Base-by-base conservation (phyloP, 1,140 invertebrate species). In the Nephotettix cincticeps region DNA sequence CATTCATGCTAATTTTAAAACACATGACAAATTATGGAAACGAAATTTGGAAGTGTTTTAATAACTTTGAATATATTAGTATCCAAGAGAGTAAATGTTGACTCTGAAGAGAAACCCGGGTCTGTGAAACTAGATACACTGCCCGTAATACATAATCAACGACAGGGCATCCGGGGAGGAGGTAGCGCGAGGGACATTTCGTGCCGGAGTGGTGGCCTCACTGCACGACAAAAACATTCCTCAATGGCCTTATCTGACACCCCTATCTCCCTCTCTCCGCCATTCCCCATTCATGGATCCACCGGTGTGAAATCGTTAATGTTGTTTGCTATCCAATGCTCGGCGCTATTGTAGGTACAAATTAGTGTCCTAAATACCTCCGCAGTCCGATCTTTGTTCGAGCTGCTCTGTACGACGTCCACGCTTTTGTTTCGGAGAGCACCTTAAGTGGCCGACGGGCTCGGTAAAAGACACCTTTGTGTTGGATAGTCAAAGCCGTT, bases 171-270 rank as follows among this genome's bases (percentile, higher is more conserved):
- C 36, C 6, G n/a, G n/a, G n/a, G n/a, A n/a, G n/a, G n/a, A n/a
- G 17, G 36, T 6, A 6, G 6, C 36, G 36, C 6, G 47, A 51
- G 47, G 47, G 47, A 51, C 47, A 51, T 51, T 51, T 51, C 47
- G 47, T 51, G 56, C 56, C 56, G 56, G 56, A 27, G 56, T 6
- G 23, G 56, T 61, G 56, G 56, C 56, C 56, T 3, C 47, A 51
- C 47, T 51, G 47, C 56, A 61, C 56, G 56, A 61, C 56, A 61
- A 61, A 61, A 61, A 61, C 56, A 61, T 61, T 61, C 56, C 56
- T 61, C 56, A 61, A 61, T 61, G 56, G 56, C 23, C 56, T 61
- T 61, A 61, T 61, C 56, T 61, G 56, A 27, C 21, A 25, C 14
- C 56, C 56, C 56, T 54, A 54, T 54, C 47, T 54, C 47, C 47